Evolutionary conservation across 1,140 invertebrate genomes (phyloP), one percentile per base, ranked within the genome.

Genomic region (Polyergus mexicanus): DNA sequence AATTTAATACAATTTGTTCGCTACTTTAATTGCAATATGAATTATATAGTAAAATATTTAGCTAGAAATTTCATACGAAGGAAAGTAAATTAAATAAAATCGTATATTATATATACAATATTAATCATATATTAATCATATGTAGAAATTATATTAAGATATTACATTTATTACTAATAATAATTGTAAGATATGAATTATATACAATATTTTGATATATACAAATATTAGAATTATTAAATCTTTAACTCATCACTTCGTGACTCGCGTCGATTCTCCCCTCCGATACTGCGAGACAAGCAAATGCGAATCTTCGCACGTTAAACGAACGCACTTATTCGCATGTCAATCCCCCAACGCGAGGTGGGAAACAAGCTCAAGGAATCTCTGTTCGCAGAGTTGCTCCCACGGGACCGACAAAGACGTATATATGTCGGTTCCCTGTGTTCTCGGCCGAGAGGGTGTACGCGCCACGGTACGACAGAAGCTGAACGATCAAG

Each of bases 341-440:
- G 51, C 13, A 4, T 35, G 54, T 72, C 56, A 19, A 86, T 71
- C 54, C 16, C 4, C 16, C 16, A 28, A 28, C 22, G 8, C 8
- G 47, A 22, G 7, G 13, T 8, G 19, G 25, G n/a, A 35, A 51
- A 83, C 85, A 56, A 65, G 28, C 25, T 62, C 22, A 71, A 69
- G 54, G 76, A 80, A 62, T 66, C 13, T 84, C 19, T 75, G 41
- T 88, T 86, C 84, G 8, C 74, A 94, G 93, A 94, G 89, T 72
- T 93, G 93, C 77, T 86, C 88, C 76, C 96, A 96, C 89, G 95
- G 95, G n/a, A 96, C 96, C 74, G 95, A 96, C 84, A 94, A 96
- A 83, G 96, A 97, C 78, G 95, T 97, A 74, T 97, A 96, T 91
- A 94, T 97, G 92, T 96, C 96, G 65, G 90, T 97, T 47, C 96